Percentiles rank a stretch among this genome's conserved stretches.
These are phyloP conservation scores for Papilio polytes DNA, from an alignment of 1,140 invertebrate species.

Conservation along the genomic window DNA sequence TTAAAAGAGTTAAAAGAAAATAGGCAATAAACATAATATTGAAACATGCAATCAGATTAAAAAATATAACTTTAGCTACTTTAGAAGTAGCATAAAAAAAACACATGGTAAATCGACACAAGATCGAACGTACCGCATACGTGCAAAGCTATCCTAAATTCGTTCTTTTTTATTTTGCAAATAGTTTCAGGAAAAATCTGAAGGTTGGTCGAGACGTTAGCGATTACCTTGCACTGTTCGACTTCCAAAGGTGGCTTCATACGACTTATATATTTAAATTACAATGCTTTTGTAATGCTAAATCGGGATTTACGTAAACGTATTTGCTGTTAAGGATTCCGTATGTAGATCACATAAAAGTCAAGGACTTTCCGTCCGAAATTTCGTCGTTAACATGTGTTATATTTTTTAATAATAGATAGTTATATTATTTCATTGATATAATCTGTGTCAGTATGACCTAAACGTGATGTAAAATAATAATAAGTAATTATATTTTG, in stretches of 20 bases:
- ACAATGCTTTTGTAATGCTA: conserved; percentile 63
- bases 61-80: background rate
- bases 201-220: conserved; percentile 63
- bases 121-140: background rate
- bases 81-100: background rate
- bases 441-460: conserved; percentile 18
- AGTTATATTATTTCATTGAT: conserved; percentile 18
- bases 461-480: conserved; percentile 20
- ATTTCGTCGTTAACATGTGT: background rate
- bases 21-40: too few relatives aligned
- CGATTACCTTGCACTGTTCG: conserved; percentile 64
- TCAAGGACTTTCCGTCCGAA: conserved; percentile 1
- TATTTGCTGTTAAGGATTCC: conserved; percentile 30
- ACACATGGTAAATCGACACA: background rate
- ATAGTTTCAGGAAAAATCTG: conserved; percentile 58
- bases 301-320: conserved; percentile 41
- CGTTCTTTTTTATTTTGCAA: conserved; percentile 45
- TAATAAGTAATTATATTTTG: conserved; percentile 26
- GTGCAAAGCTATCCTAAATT: conserved; percentile 12
- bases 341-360: conserved; percentile 24
- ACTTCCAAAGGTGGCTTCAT: conserved; percentile 60
- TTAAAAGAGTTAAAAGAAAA: too few relatives aligned
- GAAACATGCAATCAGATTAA: too few relatives aligned
- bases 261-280: conserved; percentile 63
- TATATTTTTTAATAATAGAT: conserved; percentile 1